Percentiles rank a stretch among this genome's conserved stretches.
phyloP scores from a whole-genome alignment of 2,797 vertebrate species.

The Cuculus canorus region DNA sequence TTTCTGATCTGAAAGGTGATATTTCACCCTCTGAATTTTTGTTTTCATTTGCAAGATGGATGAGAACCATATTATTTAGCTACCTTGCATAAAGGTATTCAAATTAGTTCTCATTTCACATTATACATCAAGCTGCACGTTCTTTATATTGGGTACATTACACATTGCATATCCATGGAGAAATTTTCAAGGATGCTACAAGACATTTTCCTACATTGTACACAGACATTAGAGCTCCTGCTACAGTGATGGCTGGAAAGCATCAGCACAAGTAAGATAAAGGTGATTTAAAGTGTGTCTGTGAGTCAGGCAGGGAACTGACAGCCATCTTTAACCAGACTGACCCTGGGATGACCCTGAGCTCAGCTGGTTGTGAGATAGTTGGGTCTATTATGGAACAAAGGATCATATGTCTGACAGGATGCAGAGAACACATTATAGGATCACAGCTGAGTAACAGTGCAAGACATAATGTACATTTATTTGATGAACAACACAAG shows the following conservation, averaged over 20 bases:
- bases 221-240: slow-evolving; percentile 46
- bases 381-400: slow-evolving; percentile 71
- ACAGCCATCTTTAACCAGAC: slow-evolving; percentile 81
- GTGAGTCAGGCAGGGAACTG: slow-evolving; percentile 73
- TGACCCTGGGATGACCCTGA: slow-evolving; percentile 82
- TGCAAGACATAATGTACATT: slow-evolving; percentile 56
- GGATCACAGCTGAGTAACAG: slow-evolving; percentile 72
- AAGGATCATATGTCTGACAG: slow-evolving; percentile 76
- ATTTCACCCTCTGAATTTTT: slow-evolving; percentile 32
- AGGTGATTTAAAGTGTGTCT: slow-evolving; percentile 73
- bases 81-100: slow-evolving; percentile 36
- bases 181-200: slow-evolving; percentile 38
- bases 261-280: slow-evolving; percentile 76
- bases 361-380: slow-evolving; percentile 79
- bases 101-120: slow-evolving; percentile 58
- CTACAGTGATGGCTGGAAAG: slow-evolving; percentile 65
- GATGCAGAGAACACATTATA: slow-evolving; percentile 70
- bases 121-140: background rate
- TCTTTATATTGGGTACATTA: background rate
- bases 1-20: slow-evolving; percentile 56
- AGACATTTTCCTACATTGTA: slow-evolving; percentile 24
- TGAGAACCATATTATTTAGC: slow-evolving; percentile 35
- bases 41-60: slow-evolving; percentile 56
- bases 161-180: background rate
- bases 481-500: slow-evolving; percentile 62